Percentiles rank a stretch among this genome's conserved stretches.
Conservation (phyloP, 2,888 invertebrate genomes). For the Troglohyphantes excavatus region DNA sequence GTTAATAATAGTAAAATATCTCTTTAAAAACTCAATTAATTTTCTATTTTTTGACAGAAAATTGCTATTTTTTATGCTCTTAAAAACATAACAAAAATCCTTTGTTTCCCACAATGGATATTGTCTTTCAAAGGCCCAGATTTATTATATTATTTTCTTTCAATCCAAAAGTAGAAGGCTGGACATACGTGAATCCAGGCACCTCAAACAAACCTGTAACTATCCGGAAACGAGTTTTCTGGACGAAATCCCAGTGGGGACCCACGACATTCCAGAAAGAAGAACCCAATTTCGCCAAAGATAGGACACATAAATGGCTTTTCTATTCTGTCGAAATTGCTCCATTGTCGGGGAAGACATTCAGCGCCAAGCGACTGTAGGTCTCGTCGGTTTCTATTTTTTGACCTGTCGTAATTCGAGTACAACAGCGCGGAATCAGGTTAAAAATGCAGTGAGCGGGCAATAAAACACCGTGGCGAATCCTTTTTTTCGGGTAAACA, state of each 20-base stretch:
- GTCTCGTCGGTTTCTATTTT: not conserved
- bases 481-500: not conserved
- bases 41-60: no score
- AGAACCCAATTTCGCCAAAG: not conserved
- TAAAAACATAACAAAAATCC: no score
- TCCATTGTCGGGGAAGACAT: constrained; percentile 14
- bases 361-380: not conserved
- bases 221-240: not conserved
- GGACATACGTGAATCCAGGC: not conserved
- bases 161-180: not conserved
- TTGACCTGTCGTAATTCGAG: not conserved
- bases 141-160: no score
- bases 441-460: not conserved
- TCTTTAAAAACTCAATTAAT: no score
- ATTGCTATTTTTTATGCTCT: no score
- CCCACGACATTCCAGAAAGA: not conserved
- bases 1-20: no score
- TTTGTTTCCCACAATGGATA: no score
- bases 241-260: not conserved
- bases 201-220: not conserved
- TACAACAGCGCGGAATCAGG: not conserved
- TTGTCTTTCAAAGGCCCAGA: no score
- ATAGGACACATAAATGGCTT: constrained; percentile 28
- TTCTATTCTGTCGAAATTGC: constrained; percentile 21
- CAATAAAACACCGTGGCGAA: not conserved